Base-by-base conservation (phyloP, 2,113 vertebrate genomes). In the Cricetomys ansorgei region DNA sequence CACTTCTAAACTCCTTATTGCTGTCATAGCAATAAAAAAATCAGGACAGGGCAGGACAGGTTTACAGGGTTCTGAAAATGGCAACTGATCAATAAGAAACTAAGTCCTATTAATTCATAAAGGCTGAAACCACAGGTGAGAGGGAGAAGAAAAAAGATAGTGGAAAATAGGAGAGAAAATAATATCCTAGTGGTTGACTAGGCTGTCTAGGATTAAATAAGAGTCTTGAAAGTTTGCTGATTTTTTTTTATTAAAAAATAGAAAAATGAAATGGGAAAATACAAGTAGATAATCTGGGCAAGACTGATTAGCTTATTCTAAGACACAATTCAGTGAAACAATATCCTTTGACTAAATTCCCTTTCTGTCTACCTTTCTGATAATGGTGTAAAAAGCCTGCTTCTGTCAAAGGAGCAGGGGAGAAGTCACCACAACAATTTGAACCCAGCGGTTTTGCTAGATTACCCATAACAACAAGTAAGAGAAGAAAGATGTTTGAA, bases 31-130 rank as follows among this genome's bases (percentile, higher is more conserved):
- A 59, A 37, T 55, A 12, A 86, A 95, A 88, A 92, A 43, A 85
- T 89, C 69, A 59, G 31, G 45, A 23, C 80, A 95, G 79, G 87
- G 31, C 27, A 80, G 37, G n/a, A 84, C 5, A 69, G 19, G 4
- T 83, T 37, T 85, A 34, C 8, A 87, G 86, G 91, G 21, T 67
- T 91, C 67, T 87, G 45, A 75, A 93, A 89, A 83, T 5, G 70
- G 80, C 48, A 89, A 43, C 53, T 48, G 48, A 92, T 94, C 34
- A 57, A 97, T 83, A 91, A 55, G n/a, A 91, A 92, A 92, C 4
- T 2, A 48, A 95, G 94, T 72, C 11, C 34, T 91, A 57, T 84
- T 92, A 83, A 83, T 79, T 95, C 91, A 86, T 91, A 88, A 95
- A 92, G 11, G 29, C 53, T 43, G 1, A 83, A 92, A 91, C 72